Evolutionary conservation across 2,113 vertebrate genomes (phyloP).

Genomic region (Scalopus aquaticus): DNA sequence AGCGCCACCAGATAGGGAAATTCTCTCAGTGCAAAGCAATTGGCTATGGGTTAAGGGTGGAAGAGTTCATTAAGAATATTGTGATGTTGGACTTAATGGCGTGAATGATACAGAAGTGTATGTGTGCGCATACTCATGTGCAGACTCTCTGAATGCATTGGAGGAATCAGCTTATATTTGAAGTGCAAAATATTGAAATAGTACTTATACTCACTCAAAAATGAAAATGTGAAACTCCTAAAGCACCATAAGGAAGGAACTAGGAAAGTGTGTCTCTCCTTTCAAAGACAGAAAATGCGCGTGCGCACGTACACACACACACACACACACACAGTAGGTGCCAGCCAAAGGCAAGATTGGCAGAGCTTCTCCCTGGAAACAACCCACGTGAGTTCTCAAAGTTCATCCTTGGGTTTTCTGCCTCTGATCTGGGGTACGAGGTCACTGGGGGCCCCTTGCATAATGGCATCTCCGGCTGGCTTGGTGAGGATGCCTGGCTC

Average conservation of each 20-base stretch:
- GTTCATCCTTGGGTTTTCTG: neutral
- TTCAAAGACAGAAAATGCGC: slow-evolving; percentile 25
- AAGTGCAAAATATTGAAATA: neutral
- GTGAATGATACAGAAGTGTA: neutral
- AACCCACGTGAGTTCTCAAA: neutral
- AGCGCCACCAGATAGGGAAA: neutral
- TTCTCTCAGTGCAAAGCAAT: neutral
- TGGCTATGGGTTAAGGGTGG: neutral
- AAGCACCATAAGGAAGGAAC: neutral
- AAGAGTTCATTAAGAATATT: neutral
- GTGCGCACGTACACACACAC: no score
- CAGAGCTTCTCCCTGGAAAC: neutral
- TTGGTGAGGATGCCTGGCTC: rapidly evolving
- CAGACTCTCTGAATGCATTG: neutral
- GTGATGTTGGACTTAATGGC: neutral
- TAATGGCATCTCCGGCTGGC: neutral
- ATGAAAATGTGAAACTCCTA: neutral
- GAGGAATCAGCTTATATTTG: neutral
- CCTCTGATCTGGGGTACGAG: neutral
- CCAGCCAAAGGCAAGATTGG: neutral
- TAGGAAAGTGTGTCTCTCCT: neutral
- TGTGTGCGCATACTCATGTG: neutral
- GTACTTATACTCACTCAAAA: neutral
- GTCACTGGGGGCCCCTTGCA: neutral
- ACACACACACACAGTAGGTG: neutral